Conservation (phyloP, 2,888 invertebrate species). For the Cenopis cana region DNA sequence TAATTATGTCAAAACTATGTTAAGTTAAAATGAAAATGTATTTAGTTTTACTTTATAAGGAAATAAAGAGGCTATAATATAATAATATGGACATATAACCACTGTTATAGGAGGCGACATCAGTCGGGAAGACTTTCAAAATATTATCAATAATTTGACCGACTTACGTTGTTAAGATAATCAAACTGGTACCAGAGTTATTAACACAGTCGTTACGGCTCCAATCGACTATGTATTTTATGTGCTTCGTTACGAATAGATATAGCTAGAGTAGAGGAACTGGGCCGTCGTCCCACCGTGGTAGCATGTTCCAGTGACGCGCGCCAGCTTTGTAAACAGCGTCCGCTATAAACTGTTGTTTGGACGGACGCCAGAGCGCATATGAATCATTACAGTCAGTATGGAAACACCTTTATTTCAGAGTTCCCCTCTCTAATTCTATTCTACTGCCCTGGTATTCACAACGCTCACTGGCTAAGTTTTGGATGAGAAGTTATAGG, state of each 20-base stretch:
- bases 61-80: too few species aligned
- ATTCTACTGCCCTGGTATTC: not conserved
- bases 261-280: not conserved
- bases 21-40: too few species aligned
- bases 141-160: not conserved
- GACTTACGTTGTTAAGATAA: not conserved
- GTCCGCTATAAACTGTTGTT: slow-evolving; percentile 67
- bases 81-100: too few species aligned
- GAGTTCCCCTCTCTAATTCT: slow-evolving; percentile 10
- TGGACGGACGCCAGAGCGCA: slow-evolving; percentile 68
- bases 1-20: too few species aligned
- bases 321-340: slow-evolving; percentile 63
- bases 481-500: not conserved
- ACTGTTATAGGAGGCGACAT: too few species aligned
- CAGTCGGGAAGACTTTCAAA: not conserved
- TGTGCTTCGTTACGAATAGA: slow-evolving; percentile 4
- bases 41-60: too few species aligned
- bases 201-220: not conserved
- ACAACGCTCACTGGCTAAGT: not conserved
- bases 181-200: not conserved
- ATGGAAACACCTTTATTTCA: slow-evolving; percentile 48
- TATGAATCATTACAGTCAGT: slow-evolving; percentile 55
- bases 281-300: slow-evolving; percentile 47
- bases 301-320: slow-evolving; percentile 61
- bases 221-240: slow-evolving; percentile 1